Conservation (phyloP, 2,888 invertebrate species). For the Notodonta ziczac region DNA sequence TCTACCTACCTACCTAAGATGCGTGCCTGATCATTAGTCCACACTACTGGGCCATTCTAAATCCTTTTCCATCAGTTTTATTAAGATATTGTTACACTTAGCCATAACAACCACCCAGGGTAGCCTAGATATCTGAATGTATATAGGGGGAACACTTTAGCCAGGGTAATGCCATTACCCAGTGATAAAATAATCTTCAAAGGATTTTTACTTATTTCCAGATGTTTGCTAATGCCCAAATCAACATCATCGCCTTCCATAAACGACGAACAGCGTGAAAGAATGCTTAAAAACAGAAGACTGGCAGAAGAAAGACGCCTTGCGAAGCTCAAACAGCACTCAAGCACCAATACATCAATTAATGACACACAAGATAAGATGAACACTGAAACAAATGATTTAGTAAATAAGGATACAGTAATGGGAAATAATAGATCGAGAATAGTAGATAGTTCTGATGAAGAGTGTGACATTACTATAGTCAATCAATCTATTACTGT, state of each 20-base stretch:
- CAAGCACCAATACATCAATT: slow-evolving; percentile 14
- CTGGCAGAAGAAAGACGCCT: slow-evolving; percentile 86
- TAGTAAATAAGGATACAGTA: slow-evolving; percentile 17
- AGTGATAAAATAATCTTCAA: no score
- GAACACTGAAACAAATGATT: slow-evolving; percentile 20
- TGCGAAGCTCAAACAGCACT: slow-evolving; percentile 73
- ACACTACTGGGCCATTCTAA: no score
- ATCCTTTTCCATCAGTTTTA: no score
- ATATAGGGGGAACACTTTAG: no score
- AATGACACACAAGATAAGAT: slow-evolving; percentile 12
- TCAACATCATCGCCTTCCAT: slow-evolving; percentile 77
- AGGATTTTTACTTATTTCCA: slow-evolving; percentile 26
- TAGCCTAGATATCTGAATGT: no score
- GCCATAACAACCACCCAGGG: no score
- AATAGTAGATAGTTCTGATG: slow-evolving; percentile 42
- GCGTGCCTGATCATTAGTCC: no score
- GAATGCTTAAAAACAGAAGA: slow-evolving; percentile 88
- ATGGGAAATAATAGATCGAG: slow-evolving; percentile 24
- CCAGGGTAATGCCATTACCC: no score
- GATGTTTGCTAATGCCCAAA: slow-evolving; percentile 62
- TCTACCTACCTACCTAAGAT: no score
- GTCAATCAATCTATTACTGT: slow-evolving; percentile 42
- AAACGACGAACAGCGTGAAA: slow-evolving; percentile 86
- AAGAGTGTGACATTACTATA: slow-evolving; percentile 40
- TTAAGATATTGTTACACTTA: no score